Evolutionary conservation across 2,888 invertebrate genomes (phyloP).

Genomic region (Boloria euphrosyne): DNA sequence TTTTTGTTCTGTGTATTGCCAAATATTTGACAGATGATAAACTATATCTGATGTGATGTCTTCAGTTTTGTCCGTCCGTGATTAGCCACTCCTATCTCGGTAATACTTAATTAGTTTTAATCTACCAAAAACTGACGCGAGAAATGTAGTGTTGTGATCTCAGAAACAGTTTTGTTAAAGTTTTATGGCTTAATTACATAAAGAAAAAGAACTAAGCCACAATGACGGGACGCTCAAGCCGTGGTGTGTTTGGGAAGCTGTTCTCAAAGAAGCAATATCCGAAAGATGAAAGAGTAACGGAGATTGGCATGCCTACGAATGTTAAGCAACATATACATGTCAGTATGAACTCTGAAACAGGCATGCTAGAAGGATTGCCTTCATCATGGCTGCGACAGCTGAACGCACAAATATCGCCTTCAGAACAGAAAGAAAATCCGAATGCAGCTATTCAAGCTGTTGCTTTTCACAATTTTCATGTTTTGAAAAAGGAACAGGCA

Average conservation of each 20-base stretch:
- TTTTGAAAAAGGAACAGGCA: slow-evolving; percentile 89
- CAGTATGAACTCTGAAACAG: slow-evolving; percentile 90
- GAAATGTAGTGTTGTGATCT: slow-evolving; percentile 64
- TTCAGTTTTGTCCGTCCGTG: slow-evolving; percentile 65
- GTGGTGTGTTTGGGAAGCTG: slow-evolving; percentile 77
- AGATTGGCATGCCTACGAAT: slow-evolving; percentile 92
- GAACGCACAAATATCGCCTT: slow-evolving; percentile 91
- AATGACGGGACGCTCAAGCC: slow-evolving; percentile 77
- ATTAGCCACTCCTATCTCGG: slow-evolving; percentile 74
- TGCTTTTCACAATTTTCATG: slow-evolving; percentile 93
- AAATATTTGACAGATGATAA: slow-evolving; percentile 43
- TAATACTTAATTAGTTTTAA: slow-evolving; percentile 57
- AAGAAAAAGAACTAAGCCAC: slow-evolving; percentile 55
- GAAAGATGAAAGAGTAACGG: slow-evolving; percentile 80
- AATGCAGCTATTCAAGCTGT: slow-evolving; percentile 95
- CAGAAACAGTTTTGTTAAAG: slow-evolving; percentile 50
- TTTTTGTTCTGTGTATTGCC: slow-evolving; percentile 35
- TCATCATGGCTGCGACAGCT: slow-evolving; percentile 90
- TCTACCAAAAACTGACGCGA: slow-evolving; percentile 51
- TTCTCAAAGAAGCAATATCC: slow-evolving; percentile 73
- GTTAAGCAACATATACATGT: slow-evolving; percentile 94
- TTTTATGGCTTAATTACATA: slow-evolving; percentile 42
- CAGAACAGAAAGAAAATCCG: slow-evolving; percentile 94
- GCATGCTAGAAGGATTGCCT: slow-evolving; percentile 93
- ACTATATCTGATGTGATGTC: slow-evolving; percentile 38